phyloP scores from a whole-genome alignment of 2,797 vertebrate species.

The Podarcis siculus region DNA sequence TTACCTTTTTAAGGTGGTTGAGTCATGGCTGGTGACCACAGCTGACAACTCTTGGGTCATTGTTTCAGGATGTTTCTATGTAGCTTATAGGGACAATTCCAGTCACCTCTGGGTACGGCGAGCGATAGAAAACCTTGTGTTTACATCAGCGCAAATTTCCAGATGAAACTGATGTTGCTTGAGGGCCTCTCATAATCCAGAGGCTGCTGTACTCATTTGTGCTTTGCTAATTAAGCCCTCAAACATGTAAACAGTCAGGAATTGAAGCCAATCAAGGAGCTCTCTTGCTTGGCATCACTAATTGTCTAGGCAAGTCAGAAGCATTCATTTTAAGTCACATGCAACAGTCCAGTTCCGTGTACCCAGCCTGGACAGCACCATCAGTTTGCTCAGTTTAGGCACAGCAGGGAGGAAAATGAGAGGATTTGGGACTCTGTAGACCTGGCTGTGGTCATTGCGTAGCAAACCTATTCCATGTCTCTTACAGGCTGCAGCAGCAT shows the following conservation, averaged over 20 bases:
- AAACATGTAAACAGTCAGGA: background rate
- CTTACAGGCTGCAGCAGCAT: background rate
- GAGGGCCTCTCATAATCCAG: background rate
- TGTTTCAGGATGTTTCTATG: background rate
- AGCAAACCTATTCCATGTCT: background rate
- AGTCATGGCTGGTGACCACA: background rate
- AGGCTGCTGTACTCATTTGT: background rate
- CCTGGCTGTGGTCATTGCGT: background rate
- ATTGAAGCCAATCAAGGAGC: background rate
- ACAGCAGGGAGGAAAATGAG: background rate
- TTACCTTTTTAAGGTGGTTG: background rate
- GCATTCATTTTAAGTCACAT: background rate
- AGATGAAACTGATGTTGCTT: background rate
- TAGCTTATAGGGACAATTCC: background rate
- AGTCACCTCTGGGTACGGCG: background rate
- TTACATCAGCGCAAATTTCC: background rate
- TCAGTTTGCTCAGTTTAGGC: background rate
- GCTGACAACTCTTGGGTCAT: background rate
- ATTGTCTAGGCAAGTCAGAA: background rate
- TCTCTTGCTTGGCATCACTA: background rate
- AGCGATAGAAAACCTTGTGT: background rate
- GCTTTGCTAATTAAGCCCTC: background rate
- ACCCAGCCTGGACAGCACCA: background rate
- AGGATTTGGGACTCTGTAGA: too few relatives aligned
- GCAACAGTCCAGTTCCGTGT: background rate